phyloP scores from a whole-genome alignment of 2,113 vertebrate species.

The Dunckerocampus dactyliophorus region DNA sequence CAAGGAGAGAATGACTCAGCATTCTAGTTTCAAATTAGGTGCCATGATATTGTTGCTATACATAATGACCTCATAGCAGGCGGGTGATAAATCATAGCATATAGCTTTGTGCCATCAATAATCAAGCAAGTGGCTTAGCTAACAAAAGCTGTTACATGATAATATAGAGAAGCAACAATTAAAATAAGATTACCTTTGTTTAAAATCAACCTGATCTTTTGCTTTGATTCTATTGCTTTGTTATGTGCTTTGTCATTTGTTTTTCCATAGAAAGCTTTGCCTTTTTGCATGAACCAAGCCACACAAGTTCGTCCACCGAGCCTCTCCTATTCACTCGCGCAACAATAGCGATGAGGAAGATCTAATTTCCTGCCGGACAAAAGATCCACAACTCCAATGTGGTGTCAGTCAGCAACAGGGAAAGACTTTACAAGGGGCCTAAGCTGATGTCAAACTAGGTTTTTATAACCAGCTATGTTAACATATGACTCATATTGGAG shows the following conservation, averaged over 20 bases:
- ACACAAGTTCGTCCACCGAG: background rate
- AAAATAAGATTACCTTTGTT: background rate
- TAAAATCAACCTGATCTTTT: background rate
- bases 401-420: background rate
- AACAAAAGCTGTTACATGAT: background rate
- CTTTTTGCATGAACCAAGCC: background rate
- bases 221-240: too few relatives aligned
- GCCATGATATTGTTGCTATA: slow-evolving; percentile 18
- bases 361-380: slow-evolving; percentile 7
- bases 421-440: background rate
- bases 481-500: background rate
- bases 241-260: background rate
- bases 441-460: background rate
- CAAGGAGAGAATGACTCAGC: slow-evolving; percentile 36
- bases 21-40: slow-evolving; percentile 23
- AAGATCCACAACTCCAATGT: slow-evolving; percentile 1
- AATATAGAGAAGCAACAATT: background rate
- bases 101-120: too few relatives aligned
- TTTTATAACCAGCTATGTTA: background rate
- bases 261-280: background rate
- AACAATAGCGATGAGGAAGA: slow-evolving; percentile 7
- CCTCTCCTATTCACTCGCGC: slow-evolving; percentile 3
- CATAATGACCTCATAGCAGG: background rate
- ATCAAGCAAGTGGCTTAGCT: background rate
- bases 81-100: background rate